A percentile compares a stretch with the other conserved stretches of the same genome.
Conservation (phyloP, 2,113 vertebrate species). For the Dermatemys mawii region DNA sequence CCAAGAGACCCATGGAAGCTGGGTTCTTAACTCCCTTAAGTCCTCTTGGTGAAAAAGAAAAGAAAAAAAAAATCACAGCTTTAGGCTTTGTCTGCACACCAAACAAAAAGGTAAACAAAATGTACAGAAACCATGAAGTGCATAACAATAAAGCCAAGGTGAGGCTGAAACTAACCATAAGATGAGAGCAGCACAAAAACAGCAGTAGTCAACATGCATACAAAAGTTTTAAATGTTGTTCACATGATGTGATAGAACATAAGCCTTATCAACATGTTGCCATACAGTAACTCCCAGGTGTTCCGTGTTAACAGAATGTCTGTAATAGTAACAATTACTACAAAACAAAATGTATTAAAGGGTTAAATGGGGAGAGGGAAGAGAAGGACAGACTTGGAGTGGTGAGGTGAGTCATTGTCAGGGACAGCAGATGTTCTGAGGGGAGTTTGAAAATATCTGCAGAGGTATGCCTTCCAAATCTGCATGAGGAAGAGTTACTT, state of each 20-base stretch:
- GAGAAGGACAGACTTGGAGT: rapidly evolving
- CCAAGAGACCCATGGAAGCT: no score
- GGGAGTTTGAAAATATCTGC: not conserved
- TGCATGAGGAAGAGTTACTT: not conserved
- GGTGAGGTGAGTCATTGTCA: not conserved
- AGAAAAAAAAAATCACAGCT: no score
- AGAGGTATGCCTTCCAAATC: not conserved
- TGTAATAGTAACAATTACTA: not conserved
- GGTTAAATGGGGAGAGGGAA: not conserved
- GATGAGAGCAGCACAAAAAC: not conserved
- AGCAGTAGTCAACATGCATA: not conserved
- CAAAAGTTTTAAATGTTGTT: not conserved
- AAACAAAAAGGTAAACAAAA: not conserved
- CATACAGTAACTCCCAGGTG: not conserved
- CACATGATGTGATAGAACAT: not conserved
- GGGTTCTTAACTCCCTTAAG: no score
- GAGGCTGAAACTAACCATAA: not conserved
- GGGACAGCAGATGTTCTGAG: not conserved
- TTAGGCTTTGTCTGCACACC: no score
- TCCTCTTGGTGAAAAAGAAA: no score
- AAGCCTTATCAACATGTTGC: not conserved
- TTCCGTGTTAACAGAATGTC: not conserved
- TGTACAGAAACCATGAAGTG: not conserved
- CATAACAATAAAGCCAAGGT: not conserved
- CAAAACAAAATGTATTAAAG: not conserved